These are phyloP conservation scores for Episyrphus balteatus DNA, from an alignment of 1,140 invertebrate genomes.

Conservation along the genomic window DNA sequence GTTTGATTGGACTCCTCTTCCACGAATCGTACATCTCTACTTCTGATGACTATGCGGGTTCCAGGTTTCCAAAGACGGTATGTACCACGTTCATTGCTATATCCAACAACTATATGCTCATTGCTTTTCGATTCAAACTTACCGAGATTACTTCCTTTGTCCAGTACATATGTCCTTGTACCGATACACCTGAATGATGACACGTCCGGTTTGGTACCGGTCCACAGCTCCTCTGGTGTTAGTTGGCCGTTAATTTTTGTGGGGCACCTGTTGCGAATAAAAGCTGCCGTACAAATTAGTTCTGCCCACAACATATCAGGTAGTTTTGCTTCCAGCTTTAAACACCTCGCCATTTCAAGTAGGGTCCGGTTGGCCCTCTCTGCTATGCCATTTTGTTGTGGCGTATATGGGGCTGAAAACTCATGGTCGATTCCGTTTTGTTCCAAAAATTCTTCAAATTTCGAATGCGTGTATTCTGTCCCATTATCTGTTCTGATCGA, in stretches of 20 bases:
- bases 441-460: conserved; percentile 16
- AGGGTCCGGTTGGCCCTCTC: conserved; percentile 20
- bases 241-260: conserved; percentile 3
- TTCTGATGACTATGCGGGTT: conserved; percentile 15
- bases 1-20: neutral
- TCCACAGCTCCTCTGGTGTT: conserved; percentile 30
- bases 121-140: conserved; percentile 5
- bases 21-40: conserved; percentile 9
- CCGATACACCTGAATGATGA: conserved; percentile 27
- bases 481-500: conserved; percentile 16
- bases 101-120: conserved; percentile 5
- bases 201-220: conserved; percentile 22
- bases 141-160: conserved; percentile 7
- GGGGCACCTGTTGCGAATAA: conserved; percentile 16
- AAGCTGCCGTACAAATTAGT: conserved; percentile 9
- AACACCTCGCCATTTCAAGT: conserved; percentile 14
- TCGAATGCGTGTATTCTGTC: conserved; percentile 17
- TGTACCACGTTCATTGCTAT: conserved; percentile 1
- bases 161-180: conserved; percentile 12
- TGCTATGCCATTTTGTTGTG: conserved; percentile 29
- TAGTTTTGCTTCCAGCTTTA: conserved; percentile 12
- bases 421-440: conserved; percentile 10
- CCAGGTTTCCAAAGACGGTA: conserved; percentile 9
- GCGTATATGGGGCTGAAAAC: conserved; percentile 18
- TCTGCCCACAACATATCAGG: conserved; percentile 13